Conservation (phyloP, 2,888 invertebrate species). For the Coenonympha arcania region DNA sequence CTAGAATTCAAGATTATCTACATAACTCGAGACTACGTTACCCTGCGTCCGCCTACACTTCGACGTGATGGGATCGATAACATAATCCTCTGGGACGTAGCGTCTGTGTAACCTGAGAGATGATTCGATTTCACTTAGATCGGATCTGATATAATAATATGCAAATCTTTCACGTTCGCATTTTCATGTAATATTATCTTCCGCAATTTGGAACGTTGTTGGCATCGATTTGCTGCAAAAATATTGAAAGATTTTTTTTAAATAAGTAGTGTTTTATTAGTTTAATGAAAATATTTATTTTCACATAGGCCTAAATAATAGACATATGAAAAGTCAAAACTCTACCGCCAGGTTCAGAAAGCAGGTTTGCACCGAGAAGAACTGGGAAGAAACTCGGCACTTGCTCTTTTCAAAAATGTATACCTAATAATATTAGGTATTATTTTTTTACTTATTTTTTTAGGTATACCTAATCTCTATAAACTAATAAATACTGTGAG, state of each 20-base stretch:
- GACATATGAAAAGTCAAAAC: no score
- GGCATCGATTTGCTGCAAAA: background rate
- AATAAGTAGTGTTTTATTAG: background rate
- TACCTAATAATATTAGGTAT: no score
- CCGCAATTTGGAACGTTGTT: background rate
- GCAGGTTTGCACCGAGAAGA: no score
- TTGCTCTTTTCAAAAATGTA: no score
- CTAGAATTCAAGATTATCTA: constrained; percentile 23
- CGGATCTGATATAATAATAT: constrained; percentile 11
- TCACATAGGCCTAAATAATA: no score
- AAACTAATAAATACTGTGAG: no score
- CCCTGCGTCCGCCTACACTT: constrained; percentile 14
- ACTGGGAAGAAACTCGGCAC: no score
- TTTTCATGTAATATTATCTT: background rate
- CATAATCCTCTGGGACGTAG: constrained; percentile 21
- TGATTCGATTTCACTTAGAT: constrained; percentile 19
- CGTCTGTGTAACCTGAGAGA: constrained; percentile 22
- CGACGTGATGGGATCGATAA: constrained; percentile 25
- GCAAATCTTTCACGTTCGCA: constrained; percentile 4
- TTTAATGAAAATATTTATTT: background rate
- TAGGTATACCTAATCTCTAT: no score
- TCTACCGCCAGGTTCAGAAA: no score
- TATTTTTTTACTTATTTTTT: no score
- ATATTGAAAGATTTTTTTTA: background rate
- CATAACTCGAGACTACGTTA: constrained; percentile 20